Base-by-base conservation (phyloP, 2,888 invertebrate species). In the Andrena praecox region DNA sequence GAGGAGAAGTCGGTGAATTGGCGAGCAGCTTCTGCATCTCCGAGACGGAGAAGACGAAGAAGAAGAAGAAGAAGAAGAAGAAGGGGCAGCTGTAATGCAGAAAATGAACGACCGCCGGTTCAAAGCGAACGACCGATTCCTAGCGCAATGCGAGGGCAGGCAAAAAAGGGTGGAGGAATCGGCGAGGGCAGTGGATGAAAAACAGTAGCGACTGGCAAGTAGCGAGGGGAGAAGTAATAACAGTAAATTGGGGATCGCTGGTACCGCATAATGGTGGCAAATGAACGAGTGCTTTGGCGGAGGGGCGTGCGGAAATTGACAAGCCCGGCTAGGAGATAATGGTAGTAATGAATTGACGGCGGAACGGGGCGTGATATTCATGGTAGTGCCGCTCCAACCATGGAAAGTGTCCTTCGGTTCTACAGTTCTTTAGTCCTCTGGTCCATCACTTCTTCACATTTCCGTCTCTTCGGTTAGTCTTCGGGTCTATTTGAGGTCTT, bases 261-360 rank as follows among this genome's bases (percentile, higher is more conserved):
- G 48, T 54, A 52, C 31, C 59, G 27, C 29, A 2, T 80, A 77
- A 80, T 70, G 69, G 64, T 52, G 59, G 77, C 59, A 80, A 80
- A 80, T 77, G 70, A 80, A 77, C 69, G 79, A 52, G 69, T 69
- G 29, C 29, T 35, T 31, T 20, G 31, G 35, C 29, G 76, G 29
- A 70, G 33, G 24, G 54, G 42, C 35, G 67, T 68, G 67, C 29
- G 62, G 50, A 16, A 62, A 68, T 68, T 70, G 79, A 77, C 79
- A 77, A 77, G 60, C 29, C 12, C 54, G 16, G 60, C 70, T 48
- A 66, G 70, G n/a, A 24, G 70, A 80, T 80, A 80, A 80, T 80
- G 16, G 20, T 48, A 78, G 80, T 42, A 60, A 80, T 70, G 78
- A 77, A 60, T 70, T 66, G 69, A 52, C 50, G 42, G 35, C 24